These are phyloP conservation scores for Nowickia ferox DNA, from an alignment of 2,888 invertebrate genomes.

Conservation along the genomic window DNA sequence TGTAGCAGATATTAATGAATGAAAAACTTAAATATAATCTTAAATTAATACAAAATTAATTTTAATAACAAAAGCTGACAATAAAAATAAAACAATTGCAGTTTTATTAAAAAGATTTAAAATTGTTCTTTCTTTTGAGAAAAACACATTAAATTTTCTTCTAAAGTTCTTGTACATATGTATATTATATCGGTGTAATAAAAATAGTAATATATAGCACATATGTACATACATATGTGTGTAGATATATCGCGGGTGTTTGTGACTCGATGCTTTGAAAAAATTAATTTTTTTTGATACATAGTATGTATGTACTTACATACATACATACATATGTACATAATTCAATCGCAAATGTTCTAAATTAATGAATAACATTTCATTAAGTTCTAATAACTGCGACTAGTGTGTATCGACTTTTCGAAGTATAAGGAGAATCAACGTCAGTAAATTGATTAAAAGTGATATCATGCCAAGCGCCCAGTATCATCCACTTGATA, in stretches of 20 bases:
- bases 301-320: too few relatives aligned
- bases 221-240: too few relatives aligned
- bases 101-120: background rate
- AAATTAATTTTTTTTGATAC: too few relatives aligned
- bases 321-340: too few relatives aligned
- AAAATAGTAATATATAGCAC: too few relatives aligned
- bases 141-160: too few relatives aligned
- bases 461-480: conserved; percentile 73
- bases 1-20: background rate
- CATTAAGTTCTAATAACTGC: background rate
- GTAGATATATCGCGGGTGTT: too few relatives aligned
- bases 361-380: conserved; percentile 11
- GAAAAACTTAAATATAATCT: background rate
- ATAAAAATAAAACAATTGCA: background rate
- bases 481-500: conserved; percentile 73
- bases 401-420: background rate
- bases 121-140: background rate
- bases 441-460: conserved; percentile 11
- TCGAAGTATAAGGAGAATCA: background rate
- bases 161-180: too few relatives aligned
- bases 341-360: conserved; percentile 9
- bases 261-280: too few relatives aligned
- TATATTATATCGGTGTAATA: too few relatives aligned
- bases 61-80: background rate
- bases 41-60: background rate